Conservation (phyloP, 2,113 vertebrate species). For the Bubo scandiacus region DNA sequence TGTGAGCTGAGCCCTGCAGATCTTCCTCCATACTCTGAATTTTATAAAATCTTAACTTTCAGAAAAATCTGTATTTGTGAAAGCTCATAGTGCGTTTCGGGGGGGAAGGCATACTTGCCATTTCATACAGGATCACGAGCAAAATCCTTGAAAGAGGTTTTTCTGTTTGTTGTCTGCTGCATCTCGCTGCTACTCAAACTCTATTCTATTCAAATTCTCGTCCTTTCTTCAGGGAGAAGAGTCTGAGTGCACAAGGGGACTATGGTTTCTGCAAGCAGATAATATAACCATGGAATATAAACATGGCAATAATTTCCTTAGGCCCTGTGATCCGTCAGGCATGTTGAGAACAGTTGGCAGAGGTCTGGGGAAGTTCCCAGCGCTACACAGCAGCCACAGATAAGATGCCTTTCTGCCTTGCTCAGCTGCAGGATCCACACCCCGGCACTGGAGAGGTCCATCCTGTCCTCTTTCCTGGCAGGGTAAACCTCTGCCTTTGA, state of each 20-base stretch:
- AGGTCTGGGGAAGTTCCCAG: conserved; percentile 5
- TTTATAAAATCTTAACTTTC: not conserved
- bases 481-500: not conserved
- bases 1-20: not conserved
- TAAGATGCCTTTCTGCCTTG: not conserved
- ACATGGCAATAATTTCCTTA: conserved; percentile 32
- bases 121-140: not conserved
- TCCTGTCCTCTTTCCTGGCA: not conserved
- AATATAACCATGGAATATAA: not conserved
- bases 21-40: not conserved
- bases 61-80: not conserved
- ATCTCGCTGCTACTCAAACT: not conserved
- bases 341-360: conserved; percentile 36
- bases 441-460: not conserved
- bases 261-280: conserved; percentile 28
- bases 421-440: not conserved
- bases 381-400: not conserved
- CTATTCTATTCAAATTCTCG: not conserved
- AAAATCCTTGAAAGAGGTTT: not conserved
- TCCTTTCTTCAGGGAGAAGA: not conserved
- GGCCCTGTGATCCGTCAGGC: not conserved
- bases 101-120: not conserved
- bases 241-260: not conserved
- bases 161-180: not conserved
- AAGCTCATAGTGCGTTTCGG: not conserved